These are phyloP conservation scores for Myanophis thanlyinensis DNA, from an alignment of 2,113 vertebrate genomes.

Conservation along the genomic window DNA sequence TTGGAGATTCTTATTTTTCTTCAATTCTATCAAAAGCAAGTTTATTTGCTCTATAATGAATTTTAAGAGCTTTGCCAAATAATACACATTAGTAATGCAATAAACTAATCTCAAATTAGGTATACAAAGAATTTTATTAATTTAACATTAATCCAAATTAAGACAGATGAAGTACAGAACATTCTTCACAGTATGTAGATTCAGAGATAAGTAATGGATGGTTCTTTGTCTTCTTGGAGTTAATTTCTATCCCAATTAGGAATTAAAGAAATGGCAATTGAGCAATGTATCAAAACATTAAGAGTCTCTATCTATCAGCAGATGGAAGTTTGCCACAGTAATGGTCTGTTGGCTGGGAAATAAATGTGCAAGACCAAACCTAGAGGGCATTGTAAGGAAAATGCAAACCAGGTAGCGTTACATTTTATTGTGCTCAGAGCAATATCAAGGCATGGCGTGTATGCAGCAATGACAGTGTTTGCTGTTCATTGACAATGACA, in stretches of 20 bases:
- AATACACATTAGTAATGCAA: background rate
- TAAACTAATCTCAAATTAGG: background rate
- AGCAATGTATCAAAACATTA: slow-evolving; percentile 13
- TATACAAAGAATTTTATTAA: background rate
- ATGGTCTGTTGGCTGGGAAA: background rate
- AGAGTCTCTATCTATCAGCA: background rate
- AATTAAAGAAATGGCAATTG: background rate
- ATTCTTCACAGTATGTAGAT: background rate
- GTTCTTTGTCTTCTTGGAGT: slow-evolving; percentile 6
- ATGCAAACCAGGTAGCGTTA: slow-evolving; percentile 10
- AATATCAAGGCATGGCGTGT: slow-evolving; percentile 8
- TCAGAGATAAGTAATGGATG: background rate
- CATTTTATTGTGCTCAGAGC: slow-evolving; percentile 23
- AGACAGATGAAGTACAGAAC: background rate
- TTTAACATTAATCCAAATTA: background rate
- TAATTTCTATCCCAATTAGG: slow-evolving; percentile 28
- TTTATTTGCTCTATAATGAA: background rate
- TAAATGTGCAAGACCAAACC: slow-evolving; percentile 7
- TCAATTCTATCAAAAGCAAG: background rate
- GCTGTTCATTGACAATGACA: slow-evolving; percentile 52
- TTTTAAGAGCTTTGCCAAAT: background rate
- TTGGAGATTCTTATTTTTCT: background rate
- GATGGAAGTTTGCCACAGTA: background rate
- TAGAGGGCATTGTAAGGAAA: slow-evolving; percentile 31
- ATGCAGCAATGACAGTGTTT: slow-evolving; percentile 42